phyloP scores from a whole-genome alignment of 2,113 vertebrate genomes.

The Mobula birostris region DNA sequence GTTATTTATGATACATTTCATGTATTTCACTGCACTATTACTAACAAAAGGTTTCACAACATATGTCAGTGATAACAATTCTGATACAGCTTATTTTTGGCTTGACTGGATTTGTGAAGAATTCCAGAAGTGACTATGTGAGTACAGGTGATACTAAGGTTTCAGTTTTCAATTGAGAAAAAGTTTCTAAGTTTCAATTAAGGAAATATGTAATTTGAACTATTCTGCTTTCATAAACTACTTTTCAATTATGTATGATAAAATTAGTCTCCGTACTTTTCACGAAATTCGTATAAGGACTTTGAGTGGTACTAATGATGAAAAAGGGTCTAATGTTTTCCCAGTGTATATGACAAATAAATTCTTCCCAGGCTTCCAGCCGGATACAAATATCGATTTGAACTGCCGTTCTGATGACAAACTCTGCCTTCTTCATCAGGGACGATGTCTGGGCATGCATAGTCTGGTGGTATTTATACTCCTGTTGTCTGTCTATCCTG shows the following conservation, averaged over 20 bases:
- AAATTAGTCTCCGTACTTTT: constrained; percentile 58
- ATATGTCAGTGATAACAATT: too few relatives aligned
- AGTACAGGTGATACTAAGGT: neutral
- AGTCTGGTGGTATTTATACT: too few relatives aligned
- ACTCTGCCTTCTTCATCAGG: too few relatives aligned
- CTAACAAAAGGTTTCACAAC: too few relatives aligned
- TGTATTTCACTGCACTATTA: too few relatives aligned
- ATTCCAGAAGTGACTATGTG: neutral
- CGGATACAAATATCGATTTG: too few relatives aligned
- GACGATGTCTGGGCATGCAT: too few relatives aligned
- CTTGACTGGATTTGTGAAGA: neutral
- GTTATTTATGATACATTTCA: too few relatives aligned
- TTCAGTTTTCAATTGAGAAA: neutral
- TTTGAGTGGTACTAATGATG: constrained; percentile 70
- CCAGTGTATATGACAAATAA: too few relatives aligned
- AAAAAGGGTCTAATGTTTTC: neutral
- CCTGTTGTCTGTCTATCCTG: too few relatives aligned
- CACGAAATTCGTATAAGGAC: constrained; percentile 55
- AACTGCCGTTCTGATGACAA: too few relatives aligned
- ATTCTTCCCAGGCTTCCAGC: too few relatives aligned
- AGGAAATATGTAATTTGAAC: constrained; percentile 47
- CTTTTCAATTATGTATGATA: constrained; percentile 64
- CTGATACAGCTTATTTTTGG: neutral
- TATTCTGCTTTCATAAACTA: constrained; percentile 54
- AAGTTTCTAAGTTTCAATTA: constrained; percentile 25